A percentile compares a stretch with the other conserved stretches of the same genome.
These are phyloP conservation scores for Galeopsomyia nigrocyanea DNA, from an alignment of 2,888 invertebrate genomes.

Conservation along the genomic window DNA sequence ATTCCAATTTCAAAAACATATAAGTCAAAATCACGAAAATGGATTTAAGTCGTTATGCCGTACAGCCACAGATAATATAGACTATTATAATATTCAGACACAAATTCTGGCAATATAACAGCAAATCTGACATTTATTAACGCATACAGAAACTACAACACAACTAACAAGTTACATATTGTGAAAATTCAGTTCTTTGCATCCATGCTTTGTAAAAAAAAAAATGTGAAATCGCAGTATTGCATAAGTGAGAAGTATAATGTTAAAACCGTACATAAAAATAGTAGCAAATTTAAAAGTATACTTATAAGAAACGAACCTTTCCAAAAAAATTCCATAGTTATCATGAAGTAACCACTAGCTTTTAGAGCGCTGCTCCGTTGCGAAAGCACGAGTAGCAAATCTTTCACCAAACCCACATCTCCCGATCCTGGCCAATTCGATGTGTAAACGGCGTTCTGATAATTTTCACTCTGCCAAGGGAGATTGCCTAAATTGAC, in stretches of 20 bases:
- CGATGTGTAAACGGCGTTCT: constrained; percentile 50
- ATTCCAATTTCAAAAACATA: no score
- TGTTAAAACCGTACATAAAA: not conserved
- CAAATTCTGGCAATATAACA: no score
- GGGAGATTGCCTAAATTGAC: constrained; percentile 51
- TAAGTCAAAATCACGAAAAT: no score
- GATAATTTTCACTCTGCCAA: constrained; percentile 33
- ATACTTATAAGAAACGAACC: not conserved
- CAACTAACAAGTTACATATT: no score
- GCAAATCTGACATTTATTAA: no score
- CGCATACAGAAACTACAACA: no score
- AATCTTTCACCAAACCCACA: constrained; percentile 42
- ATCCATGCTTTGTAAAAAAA: constrained; percentile 35
- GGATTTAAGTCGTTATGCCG: no score
- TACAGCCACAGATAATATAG: no score
- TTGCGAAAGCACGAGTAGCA: constrained; percentile 51
- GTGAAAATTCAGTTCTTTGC: constrained; percentile 12
- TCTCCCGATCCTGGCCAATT: constrained; percentile 51
- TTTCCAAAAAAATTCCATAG: constrained; percentile 31
- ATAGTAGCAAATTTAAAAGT: not conserved
- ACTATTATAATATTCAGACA: no score
- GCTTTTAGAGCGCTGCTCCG: constrained; percentile 52
- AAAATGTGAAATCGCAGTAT: constrained; percentile 40
- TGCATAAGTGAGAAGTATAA: constrained; percentile 26
- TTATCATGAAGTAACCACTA: constrained; percentile 15